Evolutionary conservation across 1,140 invertebrate genomes (phyloP).

Genomic region (Papilio machaon): DNA sequence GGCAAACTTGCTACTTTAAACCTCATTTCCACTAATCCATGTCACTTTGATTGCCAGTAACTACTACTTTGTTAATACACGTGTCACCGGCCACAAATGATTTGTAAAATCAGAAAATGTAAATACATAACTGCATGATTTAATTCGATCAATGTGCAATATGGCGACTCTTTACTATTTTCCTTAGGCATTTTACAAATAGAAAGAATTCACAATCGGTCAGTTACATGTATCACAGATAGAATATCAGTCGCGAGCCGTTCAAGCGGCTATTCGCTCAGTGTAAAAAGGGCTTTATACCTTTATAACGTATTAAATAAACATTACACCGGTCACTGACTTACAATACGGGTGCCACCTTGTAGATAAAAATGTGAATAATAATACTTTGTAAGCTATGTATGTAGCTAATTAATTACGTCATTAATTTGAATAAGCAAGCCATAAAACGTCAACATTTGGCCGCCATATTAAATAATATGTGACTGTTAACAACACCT

Average conservation of each 20-base stretch:
- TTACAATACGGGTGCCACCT: background rate
- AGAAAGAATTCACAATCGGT: background rate
- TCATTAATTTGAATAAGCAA: background rate
- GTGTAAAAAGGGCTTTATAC: background rate
- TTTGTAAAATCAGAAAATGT: too few species aligned
- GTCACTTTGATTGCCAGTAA: background rate
- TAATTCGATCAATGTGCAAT: too few species aligned
- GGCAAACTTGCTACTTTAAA: constrained; percentile 10
- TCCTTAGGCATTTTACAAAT: background rate
- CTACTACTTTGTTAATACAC: background rate
- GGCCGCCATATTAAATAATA: background rate
- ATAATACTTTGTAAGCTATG: background rate
- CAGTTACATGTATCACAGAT: background rate
- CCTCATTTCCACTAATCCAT: background rate
- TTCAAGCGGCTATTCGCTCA: background rate
- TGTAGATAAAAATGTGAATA: constrained; percentile 16
- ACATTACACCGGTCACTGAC: constrained; percentile 19
- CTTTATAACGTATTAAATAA: constrained; percentile 1
- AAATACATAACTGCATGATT: too few species aligned
- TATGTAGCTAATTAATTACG: constrained; percentile 2
- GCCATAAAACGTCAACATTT: background rate
- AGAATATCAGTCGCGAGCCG: background rate
- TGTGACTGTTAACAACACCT: background rate
- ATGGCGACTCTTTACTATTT: too few species aligned
- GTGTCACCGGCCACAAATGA: too few species aligned